A percentile compares a stretch with the other conserved stretches of the same genome.
These are phyloP conservation scores for Hipposideros larvatus DNA, from an alignment of 2,797 vertebrate species.

Conservation along the genomic window DNA sequence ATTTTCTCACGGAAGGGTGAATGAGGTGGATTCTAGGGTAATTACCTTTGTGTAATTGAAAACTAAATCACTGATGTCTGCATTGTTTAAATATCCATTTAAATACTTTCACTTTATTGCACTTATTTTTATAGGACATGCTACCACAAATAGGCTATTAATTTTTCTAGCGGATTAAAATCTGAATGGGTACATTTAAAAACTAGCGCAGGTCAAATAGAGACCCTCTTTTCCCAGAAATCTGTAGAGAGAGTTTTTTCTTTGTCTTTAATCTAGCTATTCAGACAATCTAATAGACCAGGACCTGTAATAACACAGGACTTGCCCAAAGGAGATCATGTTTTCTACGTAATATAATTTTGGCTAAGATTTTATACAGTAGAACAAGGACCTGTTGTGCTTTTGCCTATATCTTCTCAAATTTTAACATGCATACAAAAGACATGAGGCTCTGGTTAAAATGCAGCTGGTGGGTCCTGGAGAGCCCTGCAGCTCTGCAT, in stretches of 20 bases:
- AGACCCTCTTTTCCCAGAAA: constrained; percentile 59
- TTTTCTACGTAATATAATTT: constrained; percentile 56
- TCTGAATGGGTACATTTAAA: constrained; percentile 78
- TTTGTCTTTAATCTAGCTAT: constrained; percentile 50
- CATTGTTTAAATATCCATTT: constrained; percentile 85
- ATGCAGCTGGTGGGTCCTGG: neutral
- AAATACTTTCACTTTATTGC: constrained; percentile 87
- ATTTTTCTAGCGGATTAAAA: constrained; percentile 82
- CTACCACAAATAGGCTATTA: constrained; percentile 83
- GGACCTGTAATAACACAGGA: constrained; percentile 37
- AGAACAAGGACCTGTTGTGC: neutral
- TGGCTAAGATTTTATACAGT: constrained; percentile 8
- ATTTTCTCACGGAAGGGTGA: constrained; percentile 85
- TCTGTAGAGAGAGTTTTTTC: constrained; percentile 47
- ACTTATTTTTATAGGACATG: constrained; percentile 83
- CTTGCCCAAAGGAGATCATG: constrained; percentile 47
- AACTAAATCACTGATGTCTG: constrained; percentile 87
- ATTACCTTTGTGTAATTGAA: constrained; percentile 88
- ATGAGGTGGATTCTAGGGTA: constrained; percentile 84
- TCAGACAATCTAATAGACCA: constrained; percentile 49
- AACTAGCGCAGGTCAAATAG: constrained; percentile 61
- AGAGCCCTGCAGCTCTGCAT: neutral
- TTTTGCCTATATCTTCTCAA: neutral
- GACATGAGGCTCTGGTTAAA: neutral
- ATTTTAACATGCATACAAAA: constrained; percentile 10